These are phyloP conservation scores for Rhagonycha fulva DNA, from an alignment of 2,888 invertebrate species.

Conservation along the genomic window DNA sequence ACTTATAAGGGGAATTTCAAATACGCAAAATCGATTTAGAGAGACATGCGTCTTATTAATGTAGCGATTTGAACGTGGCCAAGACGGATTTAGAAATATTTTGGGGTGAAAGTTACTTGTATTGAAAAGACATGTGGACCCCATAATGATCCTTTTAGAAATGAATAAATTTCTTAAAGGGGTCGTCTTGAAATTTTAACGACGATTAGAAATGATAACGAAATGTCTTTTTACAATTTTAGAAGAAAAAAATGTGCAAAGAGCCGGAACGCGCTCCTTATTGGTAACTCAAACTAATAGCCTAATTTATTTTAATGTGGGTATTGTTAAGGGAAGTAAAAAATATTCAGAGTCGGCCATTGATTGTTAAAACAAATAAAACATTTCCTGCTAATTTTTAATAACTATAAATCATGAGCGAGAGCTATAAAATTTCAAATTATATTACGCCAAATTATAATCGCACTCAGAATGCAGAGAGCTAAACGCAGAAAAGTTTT, in stretches of 20 bases:
- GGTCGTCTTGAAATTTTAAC: not conserved
- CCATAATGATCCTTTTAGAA: slow-evolving; percentile 26
- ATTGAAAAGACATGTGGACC: slow-evolving; percentile 27
- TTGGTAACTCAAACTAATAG: not conserved
- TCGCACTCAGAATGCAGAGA: slow-evolving; percentile 41
- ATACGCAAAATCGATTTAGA: slow-evolving; percentile 36
- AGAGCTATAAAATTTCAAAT: slow-evolving; percentile 50
- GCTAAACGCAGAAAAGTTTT: slow-evolving; percentile 34
- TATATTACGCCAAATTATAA: slow-evolving; percentile 50
- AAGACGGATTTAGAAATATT: slow-evolving; percentile 28
- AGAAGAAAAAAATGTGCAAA: not conserved
- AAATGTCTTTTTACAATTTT: not conserved
- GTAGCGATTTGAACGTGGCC: slow-evolving; percentile 25
- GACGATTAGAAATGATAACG: not conserved
- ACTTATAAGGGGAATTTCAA: slow-evolving; percentile 31
- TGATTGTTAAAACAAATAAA: slow-evolving; percentile 28
- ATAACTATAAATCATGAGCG: slow-evolving; percentile 50
- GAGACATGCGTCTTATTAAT: slow-evolving; percentile 31
- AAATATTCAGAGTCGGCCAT: slow-evolving; percentile 1
- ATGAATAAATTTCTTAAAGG: slow-evolving; percentile 18
- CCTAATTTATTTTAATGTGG: not conserved
- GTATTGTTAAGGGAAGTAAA: not conserved
- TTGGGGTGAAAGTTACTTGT: slow-evolving; percentile 15
- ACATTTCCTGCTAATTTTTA: slow-evolving; percentile 45
- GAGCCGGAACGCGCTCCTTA: not conserved